phyloP scores from a whole-genome alignment of 1,140 invertebrate species.

The Drosophila pallidifrons region DNA sequence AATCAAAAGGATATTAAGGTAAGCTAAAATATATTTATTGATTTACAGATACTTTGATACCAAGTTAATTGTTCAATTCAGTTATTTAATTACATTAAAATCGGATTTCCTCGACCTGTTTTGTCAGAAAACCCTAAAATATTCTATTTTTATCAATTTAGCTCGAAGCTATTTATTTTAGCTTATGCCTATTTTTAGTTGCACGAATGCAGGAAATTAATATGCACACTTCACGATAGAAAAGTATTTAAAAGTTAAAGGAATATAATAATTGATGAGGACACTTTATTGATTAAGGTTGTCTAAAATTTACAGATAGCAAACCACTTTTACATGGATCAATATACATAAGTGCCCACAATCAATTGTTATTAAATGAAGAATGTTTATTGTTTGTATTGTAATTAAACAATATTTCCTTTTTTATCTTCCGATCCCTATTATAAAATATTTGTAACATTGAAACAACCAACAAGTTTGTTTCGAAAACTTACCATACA shows the following conservation, averaged over 20 bases:
- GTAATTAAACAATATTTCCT: neutral
- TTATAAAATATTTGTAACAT: constrained; percentile 3
- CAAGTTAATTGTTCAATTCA: neutral
- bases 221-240: neutral
- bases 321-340: too few relatives aligned
- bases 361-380: too few relatives aligned
- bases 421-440: neutral
- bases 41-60: neutral
- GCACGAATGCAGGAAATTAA: neutral
- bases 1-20: too few relatives aligned
- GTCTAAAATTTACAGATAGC: too few relatives aligned
- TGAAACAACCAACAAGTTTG: too few relatives aligned
- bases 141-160: constrained; percentile 39
- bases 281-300: too few relatives aligned
- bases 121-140: constrained; percentile 30
- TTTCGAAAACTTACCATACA: constrained; percentile 89
- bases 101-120: constrained; percentile 9
- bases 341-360: too few relatives aligned
- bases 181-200: constrained; percentile 19
- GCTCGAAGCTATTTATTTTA: constrained; percentile 34
- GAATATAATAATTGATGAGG: too few relatives aligned
- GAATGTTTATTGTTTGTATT: too few relatives aligned
- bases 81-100: constrained; percentile 14
- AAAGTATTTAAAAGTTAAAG: neutral
- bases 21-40: neutral